Evolutionary conservation across 2,113 vertebrate species (phyloP), one percentile per base, ranked within the genome.

Genomic region (Ursus arctos): DNA sequence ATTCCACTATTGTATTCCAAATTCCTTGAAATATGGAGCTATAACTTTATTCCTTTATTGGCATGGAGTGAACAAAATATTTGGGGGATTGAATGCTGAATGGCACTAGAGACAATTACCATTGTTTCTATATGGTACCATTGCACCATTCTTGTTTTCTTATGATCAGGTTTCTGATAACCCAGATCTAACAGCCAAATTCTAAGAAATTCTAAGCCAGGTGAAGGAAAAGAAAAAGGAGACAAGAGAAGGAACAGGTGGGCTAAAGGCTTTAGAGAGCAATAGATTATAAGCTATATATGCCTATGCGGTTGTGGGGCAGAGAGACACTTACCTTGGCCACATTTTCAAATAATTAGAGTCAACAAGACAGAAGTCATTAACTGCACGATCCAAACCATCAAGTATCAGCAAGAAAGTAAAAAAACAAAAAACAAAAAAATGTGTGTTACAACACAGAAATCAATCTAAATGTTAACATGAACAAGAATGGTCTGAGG

Each of bases 261-360:
- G 13, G 19, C 4, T 55, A 63, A 79, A 31, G 0, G 3, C 31
- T 31, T 77, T 43, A 19, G 3, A 49, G 2, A 77, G 4, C 6
- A 76, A 63, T 33, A 63, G 10, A 65, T 85, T 88, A 11, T 21
- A 61, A 97, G 3, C 55, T 95, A 65, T 49, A 53, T 47, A 11
- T 61, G 4, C 16, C 14, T 55, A 8, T 40, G 5, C 0, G 4
- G 3, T 51, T 31, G 14, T 31, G 1, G 33, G 10, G 1, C 6
- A 94, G 31, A 31, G 11, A 33, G 15, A 85, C 1, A 31, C 59
- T 74, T 57, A 7, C 84, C 80, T 82, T 69, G 33, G 36, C 3
- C n/a, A 65, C 9, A 88, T 84, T 92, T 79, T 72, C 16, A 90
- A 82, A 83, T 63, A 71, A 76, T 53, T 93, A 26, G 0, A 92